phyloP scores from a whole-genome alignment of 35 echinoderm and acorn worm genomes.

The Stichopus chloronotus region DNA sequence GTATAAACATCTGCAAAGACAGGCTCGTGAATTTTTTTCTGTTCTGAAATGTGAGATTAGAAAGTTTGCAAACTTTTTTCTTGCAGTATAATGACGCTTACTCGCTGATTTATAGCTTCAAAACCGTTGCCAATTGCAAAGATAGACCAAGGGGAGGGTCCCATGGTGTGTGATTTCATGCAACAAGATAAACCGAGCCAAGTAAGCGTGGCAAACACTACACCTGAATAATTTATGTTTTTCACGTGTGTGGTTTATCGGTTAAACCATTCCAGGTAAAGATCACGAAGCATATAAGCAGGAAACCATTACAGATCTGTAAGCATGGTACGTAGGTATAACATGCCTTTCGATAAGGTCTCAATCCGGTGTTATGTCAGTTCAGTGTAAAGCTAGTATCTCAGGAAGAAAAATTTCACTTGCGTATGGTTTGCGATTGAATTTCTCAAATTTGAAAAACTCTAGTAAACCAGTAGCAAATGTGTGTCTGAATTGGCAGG shows the following conservation, averaged over 20 bases:
- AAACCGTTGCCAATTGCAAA: constrained; percentile 10
- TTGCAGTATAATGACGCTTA: background rate
- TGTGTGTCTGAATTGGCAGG: no score
- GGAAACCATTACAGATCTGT: no score
- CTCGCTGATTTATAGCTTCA: background rate
- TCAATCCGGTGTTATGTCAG: no score
- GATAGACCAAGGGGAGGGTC: constrained; percentile 17
- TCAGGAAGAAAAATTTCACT: no score
- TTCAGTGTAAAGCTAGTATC: no score
- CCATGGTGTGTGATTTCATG: background rate
- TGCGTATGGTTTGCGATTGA: no score
- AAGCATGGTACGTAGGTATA: no score
- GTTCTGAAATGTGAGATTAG: background rate
- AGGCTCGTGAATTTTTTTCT: background rate
- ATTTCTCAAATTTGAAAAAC: no score
- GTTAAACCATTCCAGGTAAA: background rate
- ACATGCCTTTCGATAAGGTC: no score
- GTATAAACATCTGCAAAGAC: background rate
- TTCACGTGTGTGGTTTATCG: background rate
- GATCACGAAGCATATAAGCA: background rate
- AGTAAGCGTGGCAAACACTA: background rate
- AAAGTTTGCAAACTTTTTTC: background rate
- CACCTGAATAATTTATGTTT: background rate
- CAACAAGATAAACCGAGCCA: background rate
- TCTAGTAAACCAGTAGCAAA: no score